Percentiles rank a stretch among this genome's conserved stretches.
These are phyloP conservation scores for Entomobrya multifasciata DNA, from an alignment of 2,888 invertebrate genomes.

Conservation along the genomic window DNA sequence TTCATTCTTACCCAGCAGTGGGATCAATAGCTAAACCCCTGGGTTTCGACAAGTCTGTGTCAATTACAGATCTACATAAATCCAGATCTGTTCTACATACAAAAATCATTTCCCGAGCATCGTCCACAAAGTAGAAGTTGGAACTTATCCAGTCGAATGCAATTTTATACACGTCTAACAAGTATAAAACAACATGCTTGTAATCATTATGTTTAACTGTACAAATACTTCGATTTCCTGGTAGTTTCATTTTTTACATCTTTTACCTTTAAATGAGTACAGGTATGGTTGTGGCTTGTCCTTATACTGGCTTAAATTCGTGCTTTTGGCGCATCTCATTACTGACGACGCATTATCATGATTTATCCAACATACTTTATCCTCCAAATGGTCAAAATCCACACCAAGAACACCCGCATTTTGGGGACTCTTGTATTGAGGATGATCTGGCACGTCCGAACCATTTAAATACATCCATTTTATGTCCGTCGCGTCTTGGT, in stretches of 20 bases:
- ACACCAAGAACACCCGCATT: slow-evolving; percentile 81
- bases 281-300: slow-evolving; percentile 84
- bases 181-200: slow-evolving; percentile 75
- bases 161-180: slow-evolving; percentile 89
- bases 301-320: slow-evolving; percentile 85
- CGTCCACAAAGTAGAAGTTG: slow-evolving; percentile 93
- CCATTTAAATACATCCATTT: slow-evolving; percentile 85
- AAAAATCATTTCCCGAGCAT: slow-evolving; percentile 86
- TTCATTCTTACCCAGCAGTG: slow-evolving; percentile 84
- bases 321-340: slow-evolving; percentile 86
- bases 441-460: slow-evolving; percentile 78
- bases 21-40: slow-evolving; percentile 91
- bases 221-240: too few species aligned
- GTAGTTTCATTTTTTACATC: slow-evolving; percentile 7
- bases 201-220: too few species aligned
- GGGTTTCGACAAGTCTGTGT: slow-evolving; percentile 86
- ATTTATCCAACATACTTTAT: slow-evolving; percentile 87
- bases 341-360: slow-evolving; percentile 84
- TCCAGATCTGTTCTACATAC: slow-evolving; percentile 85
- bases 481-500: slow-evolving; percentile 86
- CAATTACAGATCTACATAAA: slow-evolving; percentile 87
- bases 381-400: slow-evolving; percentile 87
- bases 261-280: slow-evolving; percentile 85
- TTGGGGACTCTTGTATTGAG: slow-evolving; percentile 64
- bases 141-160: slow-evolving; percentile 92